Conservation (phyloP, 2,113 vertebrate species). For the Protobothrops flavoviridis region DNA sequence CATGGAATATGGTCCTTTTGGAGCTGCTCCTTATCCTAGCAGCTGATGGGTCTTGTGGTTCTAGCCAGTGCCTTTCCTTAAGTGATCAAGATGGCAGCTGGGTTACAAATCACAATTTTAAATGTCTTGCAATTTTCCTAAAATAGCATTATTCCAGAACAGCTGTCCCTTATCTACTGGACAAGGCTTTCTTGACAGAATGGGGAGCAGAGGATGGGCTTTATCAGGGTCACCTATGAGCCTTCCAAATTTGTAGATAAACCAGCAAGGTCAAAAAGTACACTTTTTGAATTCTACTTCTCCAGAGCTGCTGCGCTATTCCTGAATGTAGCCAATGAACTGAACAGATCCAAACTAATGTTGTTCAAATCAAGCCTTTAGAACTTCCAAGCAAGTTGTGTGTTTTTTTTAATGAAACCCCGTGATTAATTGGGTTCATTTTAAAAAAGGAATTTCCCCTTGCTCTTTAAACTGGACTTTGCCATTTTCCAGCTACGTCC, state of each 20-base stretch:
- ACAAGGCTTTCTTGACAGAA: not conserved
- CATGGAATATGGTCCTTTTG: not conserved
- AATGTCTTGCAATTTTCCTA: not conserved
- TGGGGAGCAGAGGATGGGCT: not conserved
- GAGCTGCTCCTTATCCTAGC: too few species aligned
- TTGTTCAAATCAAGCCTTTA: not conserved
- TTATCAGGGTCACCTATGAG: not conserved
- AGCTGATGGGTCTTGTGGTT: not conserved
- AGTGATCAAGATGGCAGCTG: too few species aligned
- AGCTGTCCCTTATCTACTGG: not conserved
- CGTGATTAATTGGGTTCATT: slow-evolving; percentile 41
- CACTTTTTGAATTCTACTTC: not conserved
- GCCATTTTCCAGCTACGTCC: not conserved
- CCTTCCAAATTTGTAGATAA: not conserved
- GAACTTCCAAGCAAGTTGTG: not conserved
- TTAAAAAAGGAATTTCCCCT: slow-evolving; percentile 9
- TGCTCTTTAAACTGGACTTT: not conserved
- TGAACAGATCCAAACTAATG: not conserved
- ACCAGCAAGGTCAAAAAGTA: not conserved
- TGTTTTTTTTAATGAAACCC: not conserved
- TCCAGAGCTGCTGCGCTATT: not conserved
- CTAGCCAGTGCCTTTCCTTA: not conserved
- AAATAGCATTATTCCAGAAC: not conserved
- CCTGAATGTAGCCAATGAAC: not conserved
- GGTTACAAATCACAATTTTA: too few species aligned